Base-by-base conservation (phyloP, 2,797 vertebrate genomes). In the Sebastes baramenuke region DNA sequence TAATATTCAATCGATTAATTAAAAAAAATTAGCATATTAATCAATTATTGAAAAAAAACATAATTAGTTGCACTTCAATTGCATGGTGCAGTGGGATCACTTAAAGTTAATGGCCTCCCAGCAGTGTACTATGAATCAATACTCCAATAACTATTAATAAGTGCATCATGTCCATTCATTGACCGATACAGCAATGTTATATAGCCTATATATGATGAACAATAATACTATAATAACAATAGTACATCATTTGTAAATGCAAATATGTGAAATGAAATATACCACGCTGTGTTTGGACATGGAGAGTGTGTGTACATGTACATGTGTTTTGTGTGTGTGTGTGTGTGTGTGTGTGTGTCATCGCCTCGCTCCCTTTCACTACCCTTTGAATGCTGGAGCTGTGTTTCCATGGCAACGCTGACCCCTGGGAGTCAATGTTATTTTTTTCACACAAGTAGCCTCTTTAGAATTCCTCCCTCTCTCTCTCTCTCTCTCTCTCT, bases 391-490 rank as follows among this genome's bases (percentile, higher is more conserved):
- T 95, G 93, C 92, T 85, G 90, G 88, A 95, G 94, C 94, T 91
- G 90, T 91, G 96, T 96, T 95, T 93, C 95, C 95, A 96, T 95
- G 95, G 93, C 84, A 95, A 96, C 94, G 36, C 89, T 95, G 95
- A 96, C 95, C 96, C 93, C 87, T 91, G 92, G 89, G 96, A 96
- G 90, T 93, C 88, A 81, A 87, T 93, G 93, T 93, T 94, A 84
- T 95, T 90, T 90, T 91, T 77, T 85, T 59, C 69, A 76, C 88
- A 92, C 79, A 87, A 93, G 92, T 89, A 93, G 89, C 85, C 92
- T 94, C 93, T 95, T 95, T 94, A 94, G 87, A 92, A 93, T 76
- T 60, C 54, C 74, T 79, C 79, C 3, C 77, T 75, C 81, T 27
- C 67, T 20, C 83, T 60, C 56, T 77, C 59, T 88, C 69, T 36